phyloP scores from a whole-genome alignment of 2,113 vertebrate species.

The Sylvia atricapilla region DNA sequence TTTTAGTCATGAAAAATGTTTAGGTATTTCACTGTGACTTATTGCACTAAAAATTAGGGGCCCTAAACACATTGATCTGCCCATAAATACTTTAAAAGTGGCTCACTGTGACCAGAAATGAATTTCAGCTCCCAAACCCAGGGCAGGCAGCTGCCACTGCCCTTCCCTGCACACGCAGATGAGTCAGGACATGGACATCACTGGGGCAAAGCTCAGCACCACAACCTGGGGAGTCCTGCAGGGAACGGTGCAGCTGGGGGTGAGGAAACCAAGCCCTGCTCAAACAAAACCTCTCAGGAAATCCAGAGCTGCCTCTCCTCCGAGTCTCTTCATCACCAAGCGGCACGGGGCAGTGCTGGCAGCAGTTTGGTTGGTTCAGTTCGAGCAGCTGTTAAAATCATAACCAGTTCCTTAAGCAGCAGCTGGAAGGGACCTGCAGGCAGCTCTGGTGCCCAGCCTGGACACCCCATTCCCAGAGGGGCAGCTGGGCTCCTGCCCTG shows the following conservation, averaged over 20 bases:
- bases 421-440: not conserved
- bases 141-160: not conserved
- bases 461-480: not conserved
- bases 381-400: conserved; percentile 1
- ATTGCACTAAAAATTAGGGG: not conserved
- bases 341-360: not conserved
- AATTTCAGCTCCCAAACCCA: not conserved
- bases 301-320: not conserved
- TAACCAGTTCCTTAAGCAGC: not conserved
- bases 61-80: not conserved
- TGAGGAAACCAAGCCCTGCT: not conserved
- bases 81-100: not conserved
- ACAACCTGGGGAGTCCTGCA: not conserved
- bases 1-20: not conserved
- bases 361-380: not conserved
- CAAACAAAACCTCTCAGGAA: not conserved
- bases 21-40: not conserved
- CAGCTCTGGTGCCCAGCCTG: not conserved
- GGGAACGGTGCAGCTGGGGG: not conserved
- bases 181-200: accelerated
- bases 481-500: not conserved
- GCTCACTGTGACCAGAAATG: not conserved
- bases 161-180: not conserved
- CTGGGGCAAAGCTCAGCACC: not conserved
- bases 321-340: not conserved